These are phyloP conservation scores for Alexandromys oeconomus DNA, from an alignment of 2,797 vertebrate species.

Conservation along the genomic window DNA sequence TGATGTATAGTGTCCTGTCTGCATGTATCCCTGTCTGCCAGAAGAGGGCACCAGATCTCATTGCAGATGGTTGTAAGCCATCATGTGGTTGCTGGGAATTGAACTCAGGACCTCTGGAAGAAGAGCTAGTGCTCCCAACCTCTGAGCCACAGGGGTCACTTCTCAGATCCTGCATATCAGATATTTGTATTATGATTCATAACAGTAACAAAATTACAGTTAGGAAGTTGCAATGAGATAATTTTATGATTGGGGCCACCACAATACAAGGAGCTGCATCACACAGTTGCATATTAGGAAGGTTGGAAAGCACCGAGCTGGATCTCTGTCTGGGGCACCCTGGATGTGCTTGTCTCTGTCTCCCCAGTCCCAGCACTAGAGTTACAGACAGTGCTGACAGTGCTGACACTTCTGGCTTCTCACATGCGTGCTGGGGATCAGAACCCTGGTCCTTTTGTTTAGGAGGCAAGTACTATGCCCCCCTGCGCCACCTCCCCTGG, in stretches of 20 bases:
- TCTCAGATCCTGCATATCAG: neutral
- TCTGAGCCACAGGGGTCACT: too few relatives aligned
- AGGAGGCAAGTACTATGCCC: too few relatives aligned
- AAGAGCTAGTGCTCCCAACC: too few relatives aligned
- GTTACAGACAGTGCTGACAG: neutral
- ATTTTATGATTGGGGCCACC: neutral
- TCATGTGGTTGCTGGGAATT: too few relatives aligned
- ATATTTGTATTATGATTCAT: neutral
- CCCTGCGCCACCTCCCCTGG: too few relatives aligned
- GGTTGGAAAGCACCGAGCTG: neutral
- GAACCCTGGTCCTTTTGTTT: neutral
- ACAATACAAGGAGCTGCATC: neutral
- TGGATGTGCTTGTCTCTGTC: neutral
- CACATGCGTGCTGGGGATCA: too few relatives aligned
- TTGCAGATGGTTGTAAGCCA: too few relatives aligned
- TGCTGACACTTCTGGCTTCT: neutral
- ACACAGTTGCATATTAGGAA: neutral
- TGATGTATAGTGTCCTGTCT: too few relatives aligned
- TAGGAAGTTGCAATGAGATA: neutral
- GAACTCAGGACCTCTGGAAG: too few relatives aligned
- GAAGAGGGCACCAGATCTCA: too few relatives aligned
- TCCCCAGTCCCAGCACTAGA: neutral
- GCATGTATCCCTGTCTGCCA: too few relatives aligned
- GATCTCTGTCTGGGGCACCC: neutral
- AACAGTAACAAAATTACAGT: neutral